Conservation (phyloP, 1,140 invertebrate genomes). For the Zophobas atratus region DNA sequence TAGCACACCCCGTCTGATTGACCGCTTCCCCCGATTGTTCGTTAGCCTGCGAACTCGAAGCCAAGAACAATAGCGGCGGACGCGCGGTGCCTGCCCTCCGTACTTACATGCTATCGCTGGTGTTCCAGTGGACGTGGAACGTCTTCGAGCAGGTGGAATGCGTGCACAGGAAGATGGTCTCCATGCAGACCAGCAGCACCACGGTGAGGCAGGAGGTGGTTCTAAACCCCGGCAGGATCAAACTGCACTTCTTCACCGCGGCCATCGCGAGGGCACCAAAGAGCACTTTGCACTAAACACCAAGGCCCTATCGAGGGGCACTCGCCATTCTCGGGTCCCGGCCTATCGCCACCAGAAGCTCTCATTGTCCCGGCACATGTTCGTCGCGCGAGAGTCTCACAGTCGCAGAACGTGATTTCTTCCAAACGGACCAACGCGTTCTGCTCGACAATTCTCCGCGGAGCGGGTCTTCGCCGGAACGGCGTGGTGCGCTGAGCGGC, state of each 20-base stretch:
- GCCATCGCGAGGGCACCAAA: slow-evolving; percentile 52
- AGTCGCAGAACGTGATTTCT: slow-evolving; percentile 9
- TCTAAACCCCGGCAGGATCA: slow-evolving; percentile 65
- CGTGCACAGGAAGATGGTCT: slow-evolving; percentile 82
- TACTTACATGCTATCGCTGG: slow-evolving; percentile 85
- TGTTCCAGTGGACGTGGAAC: slow-evolving; percentile 90
- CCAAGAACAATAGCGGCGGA: slow-evolving; percentile 15
- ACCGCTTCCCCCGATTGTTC: slow-evolving; percentile 38
- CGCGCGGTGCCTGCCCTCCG: too few relatives aligned
- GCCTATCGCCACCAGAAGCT: slow-evolving; percentile 28
- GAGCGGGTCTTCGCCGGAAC: not conserved
- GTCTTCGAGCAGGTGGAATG: slow-evolving; percentile 86
- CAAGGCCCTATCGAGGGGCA: slow-evolving; percentile 34
- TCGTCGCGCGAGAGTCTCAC: slow-evolving; percentile 13
- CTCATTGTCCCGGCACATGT: slow-evolving; percentile 48
- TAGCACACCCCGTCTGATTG: slow-evolving; percentile 30
- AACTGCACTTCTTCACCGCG: slow-evolving; percentile 57
- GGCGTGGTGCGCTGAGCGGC: slow-evolving; percentile 51
- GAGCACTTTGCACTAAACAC: slow-evolving; percentile 43
- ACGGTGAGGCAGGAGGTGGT: slow-evolving; percentile 78
- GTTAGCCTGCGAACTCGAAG: slow-evolving; percentile 17
- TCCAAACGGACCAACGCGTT: slow-evolving; percentile 19
- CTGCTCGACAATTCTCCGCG: slow-evolving; percentile 1
- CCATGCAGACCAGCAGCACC: slow-evolving; percentile 82
- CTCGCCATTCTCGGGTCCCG: slow-evolving; percentile 18